Conservation (phyloP, 2,797 vertebrate species). For the Pampus argenteus region DNA sequence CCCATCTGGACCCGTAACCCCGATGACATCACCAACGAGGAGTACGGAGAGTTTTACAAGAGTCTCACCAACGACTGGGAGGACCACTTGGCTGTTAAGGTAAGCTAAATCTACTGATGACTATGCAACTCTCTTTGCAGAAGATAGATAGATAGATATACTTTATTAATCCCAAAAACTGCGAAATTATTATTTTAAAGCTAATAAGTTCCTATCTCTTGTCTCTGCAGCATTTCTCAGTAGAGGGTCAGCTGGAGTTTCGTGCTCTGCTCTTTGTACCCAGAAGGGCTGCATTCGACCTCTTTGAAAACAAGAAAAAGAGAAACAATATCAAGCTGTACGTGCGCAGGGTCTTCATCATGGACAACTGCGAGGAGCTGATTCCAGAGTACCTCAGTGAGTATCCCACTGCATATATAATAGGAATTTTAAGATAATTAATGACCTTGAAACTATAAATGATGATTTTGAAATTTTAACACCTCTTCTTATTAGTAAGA, state of each 20-base stretch:
- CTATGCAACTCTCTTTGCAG: background rate
- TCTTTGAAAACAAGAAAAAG: conserved; percentile 95
- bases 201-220: conserved; percentile 10
- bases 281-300: conserved; percentile 91
- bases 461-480: background rate
- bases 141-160: too few species aligned
- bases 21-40: conserved; percentile 94
- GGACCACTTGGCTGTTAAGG: conserved; percentile 94
- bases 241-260: conserved; percentile 94
- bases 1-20: conserved; percentile 98
- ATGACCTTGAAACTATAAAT: background rate
- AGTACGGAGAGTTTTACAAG: conserved; percentile 96
- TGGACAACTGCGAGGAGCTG: conserved; percentile 98
- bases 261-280: conserved; percentile 92
- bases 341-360: conserved; percentile 96
- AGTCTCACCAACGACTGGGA: conserved; percentile 98
- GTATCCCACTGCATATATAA: conserved; percentile 58
- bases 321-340: conserved; percentile 97
- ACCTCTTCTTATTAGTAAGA: background rate
- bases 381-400: conserved; percentile 97
- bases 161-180: too few species aligned
- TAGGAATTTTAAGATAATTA: background rate
- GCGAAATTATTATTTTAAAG: too few species aligned
- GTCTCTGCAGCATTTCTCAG: conserved; percentile 82
- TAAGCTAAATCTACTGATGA: conserved; percentile 56